Conservation (phyloP, 2,888 invertebrate species). For the Exephanes ischioxanthus region DNA sequence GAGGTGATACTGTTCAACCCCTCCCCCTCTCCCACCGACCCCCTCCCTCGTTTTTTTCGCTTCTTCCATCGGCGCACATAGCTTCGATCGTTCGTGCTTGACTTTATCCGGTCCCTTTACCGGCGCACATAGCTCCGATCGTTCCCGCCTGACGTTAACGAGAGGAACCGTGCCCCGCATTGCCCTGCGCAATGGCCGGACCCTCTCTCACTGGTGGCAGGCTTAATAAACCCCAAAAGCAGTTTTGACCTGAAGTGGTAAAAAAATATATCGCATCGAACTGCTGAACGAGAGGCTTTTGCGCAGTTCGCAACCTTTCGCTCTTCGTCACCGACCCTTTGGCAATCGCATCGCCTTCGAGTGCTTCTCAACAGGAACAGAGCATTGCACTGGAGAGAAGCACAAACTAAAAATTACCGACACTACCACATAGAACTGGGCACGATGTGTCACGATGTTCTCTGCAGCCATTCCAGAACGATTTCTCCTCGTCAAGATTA, state of each 20-base stretch:
- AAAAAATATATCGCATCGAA: constrained; percentile 27
- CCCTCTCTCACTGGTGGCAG: not conserved
- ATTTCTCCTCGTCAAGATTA: too few species aligned
- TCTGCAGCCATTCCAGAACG: too few species aligned
- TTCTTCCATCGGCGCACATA: not conserved
- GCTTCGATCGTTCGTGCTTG: constrained; percentile 4
- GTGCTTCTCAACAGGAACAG: too few species aligned
- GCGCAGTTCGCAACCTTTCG: too few species aligned
- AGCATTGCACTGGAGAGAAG: too few species aligned
- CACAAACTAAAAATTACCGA: too few species aligned
- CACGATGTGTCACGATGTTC: too few species aligned
- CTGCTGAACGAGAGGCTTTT: constrained; percentile 8
- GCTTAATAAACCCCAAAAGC: constrained; percentile 42
- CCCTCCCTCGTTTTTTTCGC: constrained; percentile 6
- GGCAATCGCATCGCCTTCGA: too few species aligned
- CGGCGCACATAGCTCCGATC: not conserved
- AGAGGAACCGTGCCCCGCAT: constrained; percentile 22
- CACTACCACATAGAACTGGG: too few species aligned
- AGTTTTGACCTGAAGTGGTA: constrained; percentile 11
- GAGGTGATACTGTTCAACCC: constrained; percentile 3
- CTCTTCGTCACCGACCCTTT: too few species aligned
- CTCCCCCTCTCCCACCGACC: not conserved
- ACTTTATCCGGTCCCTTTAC: not conserved
- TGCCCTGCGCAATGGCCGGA: not conserved
- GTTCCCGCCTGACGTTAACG: constrained; percentile 41